Evolutionary conservation across 1,140 invertebrate species (phyloP).

Genomic region (Cotesia glomerata): DNA sequence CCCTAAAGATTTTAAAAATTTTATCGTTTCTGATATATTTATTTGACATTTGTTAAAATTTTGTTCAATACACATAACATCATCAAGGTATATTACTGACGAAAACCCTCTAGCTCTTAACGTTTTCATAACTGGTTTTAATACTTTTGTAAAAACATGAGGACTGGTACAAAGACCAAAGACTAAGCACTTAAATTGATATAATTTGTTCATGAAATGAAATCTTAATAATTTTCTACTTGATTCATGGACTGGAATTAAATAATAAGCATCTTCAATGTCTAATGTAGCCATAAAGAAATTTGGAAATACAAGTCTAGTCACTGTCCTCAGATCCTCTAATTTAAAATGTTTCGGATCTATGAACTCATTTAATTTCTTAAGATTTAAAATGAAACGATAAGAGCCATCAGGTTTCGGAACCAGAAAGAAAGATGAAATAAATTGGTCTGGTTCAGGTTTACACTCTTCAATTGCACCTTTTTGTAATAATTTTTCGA

Average conservation of each 20-base stretch:
- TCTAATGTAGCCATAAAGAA: slow-evolving; percentile 24
- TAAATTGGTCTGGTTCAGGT: slow-evolving; percentile 30
- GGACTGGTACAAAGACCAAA: slow-evolving; percentile 15
- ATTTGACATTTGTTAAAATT: neutral
- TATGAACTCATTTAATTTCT: slow-evolving; percentile 43
- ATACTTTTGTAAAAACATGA: slow-evolving; percentile 12
- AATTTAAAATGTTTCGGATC: slow-evolving; percentile 37
- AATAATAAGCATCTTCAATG: slow-evolving; percentile 24
- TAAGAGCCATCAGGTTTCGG: slow-evolving; percentile 41
- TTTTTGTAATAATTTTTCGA: slow-evolving; percentile 19
- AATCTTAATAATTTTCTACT: slow-evolving; percentile 33
- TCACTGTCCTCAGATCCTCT: slow-evolving; percentile 28
- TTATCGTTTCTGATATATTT: slow-evolving; percentile 1
- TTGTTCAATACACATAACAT: slow-evolving; percentile 23
- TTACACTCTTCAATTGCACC: slow-evolving; percentile 19
- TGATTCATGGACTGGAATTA: slow-evolving; percentile 29
- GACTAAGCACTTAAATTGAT: slow-evolving; percentile 16
- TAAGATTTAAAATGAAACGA: slow-evolving; percentile 46
- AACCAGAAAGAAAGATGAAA: slow-evolving; percentile 40
- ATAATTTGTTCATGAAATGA: slow-evolving; percentile 6
- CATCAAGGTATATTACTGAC: neutral
- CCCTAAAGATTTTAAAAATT: too few species aligned
- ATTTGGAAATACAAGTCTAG: slow-evolving; percentile 30
- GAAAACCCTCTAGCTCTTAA: slow-evolving; percentile 19
- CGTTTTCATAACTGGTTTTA: neutral